These are phyloP conservation scores for Cyanoliseus patagonus DNA, from an alignment of 2,113 vertebrate species.

Conservation along the genomic window DNA sequence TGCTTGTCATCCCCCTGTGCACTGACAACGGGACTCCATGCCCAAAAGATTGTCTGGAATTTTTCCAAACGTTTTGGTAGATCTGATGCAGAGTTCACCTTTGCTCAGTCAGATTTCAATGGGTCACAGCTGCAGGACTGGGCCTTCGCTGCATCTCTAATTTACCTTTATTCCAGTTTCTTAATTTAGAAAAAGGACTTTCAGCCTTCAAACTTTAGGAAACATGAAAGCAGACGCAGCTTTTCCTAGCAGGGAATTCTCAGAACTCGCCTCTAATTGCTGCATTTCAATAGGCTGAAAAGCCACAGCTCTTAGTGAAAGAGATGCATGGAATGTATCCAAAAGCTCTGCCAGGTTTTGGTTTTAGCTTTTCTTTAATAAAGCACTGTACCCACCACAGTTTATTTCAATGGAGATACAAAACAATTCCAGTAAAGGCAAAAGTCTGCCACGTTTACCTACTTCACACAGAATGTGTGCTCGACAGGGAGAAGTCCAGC, in stretches of 20 bases:
- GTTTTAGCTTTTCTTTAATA: not conserved
- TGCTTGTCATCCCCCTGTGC: not conserved
- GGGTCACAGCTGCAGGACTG: not conserved
- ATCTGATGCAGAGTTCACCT: not conserved
- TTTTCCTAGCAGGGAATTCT: not conserved
- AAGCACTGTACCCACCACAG: not conserved
- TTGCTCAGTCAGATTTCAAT: not conserved
- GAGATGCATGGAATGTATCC: not conserved
- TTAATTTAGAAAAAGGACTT: not conserved
- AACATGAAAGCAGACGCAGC: not conserved
- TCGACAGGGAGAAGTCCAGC: not conserved
- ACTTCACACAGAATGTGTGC: not conserved
- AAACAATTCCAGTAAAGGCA: not conserved
- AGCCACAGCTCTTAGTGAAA: not conserved
- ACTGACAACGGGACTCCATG: no score
- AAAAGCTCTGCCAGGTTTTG: not conserved
- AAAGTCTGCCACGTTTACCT: not conserved
- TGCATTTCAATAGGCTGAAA: not conserved
- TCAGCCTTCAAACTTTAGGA: not conserved
- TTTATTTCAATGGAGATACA: not conserved
- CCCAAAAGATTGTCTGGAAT: fast-evolving
- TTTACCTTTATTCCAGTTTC: not conserved
- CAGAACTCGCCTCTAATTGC: not conserved
- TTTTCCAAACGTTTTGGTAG: not conserved
- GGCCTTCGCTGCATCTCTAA: not conserved